Conservation (phyloP, 2,797 vertebrate genomes). For the Acrossocheilus wenchowensis region DNA sequence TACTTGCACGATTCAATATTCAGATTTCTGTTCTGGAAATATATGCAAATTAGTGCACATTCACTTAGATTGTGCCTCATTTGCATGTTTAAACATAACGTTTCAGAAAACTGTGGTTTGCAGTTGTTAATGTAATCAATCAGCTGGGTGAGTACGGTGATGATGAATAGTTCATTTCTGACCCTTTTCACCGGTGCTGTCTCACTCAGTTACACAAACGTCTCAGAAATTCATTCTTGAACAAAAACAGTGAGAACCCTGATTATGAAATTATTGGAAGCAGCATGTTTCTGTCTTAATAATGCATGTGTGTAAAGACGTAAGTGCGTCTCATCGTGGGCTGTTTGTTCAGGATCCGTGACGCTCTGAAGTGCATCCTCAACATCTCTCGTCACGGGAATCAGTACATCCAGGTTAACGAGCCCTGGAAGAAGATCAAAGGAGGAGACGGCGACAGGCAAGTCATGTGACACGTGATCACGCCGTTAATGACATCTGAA, state of each 20-base stretch:
- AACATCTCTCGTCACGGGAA: constrained; percentile 95
- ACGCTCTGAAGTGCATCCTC: constrained; percentile 90
- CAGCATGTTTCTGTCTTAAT: background rate
- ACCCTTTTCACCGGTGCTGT: too few relatives aligned
- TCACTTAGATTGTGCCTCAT: background rate
- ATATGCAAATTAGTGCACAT: background rate
- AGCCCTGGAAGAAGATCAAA: constrained; percentile 96
- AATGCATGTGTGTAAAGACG: background rate
- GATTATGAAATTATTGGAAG: background rate
- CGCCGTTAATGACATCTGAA: background rate
- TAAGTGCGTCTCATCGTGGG: background rate
- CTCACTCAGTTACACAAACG: background rate
- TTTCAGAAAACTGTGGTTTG: too few relatives aligned
- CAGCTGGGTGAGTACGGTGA: too few relatives aligned
- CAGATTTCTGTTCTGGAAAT: background rate
- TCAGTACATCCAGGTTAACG: constrained; percentile 96
- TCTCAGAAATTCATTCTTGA: background rate
- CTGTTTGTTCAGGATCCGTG: constrained; percentile 84
- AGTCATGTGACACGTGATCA: constrained; percentile 28
- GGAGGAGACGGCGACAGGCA: constrained; percentile 85
- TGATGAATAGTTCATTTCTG: too few relatives aligned
- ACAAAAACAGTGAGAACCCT: background rate
- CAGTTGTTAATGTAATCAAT: too few relatives aligned
- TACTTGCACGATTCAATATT: background rate
- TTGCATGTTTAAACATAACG: background rate